Conservation (phyloP, 1,140 invertebrate genomes). For the Bombus huntii region DNA sequence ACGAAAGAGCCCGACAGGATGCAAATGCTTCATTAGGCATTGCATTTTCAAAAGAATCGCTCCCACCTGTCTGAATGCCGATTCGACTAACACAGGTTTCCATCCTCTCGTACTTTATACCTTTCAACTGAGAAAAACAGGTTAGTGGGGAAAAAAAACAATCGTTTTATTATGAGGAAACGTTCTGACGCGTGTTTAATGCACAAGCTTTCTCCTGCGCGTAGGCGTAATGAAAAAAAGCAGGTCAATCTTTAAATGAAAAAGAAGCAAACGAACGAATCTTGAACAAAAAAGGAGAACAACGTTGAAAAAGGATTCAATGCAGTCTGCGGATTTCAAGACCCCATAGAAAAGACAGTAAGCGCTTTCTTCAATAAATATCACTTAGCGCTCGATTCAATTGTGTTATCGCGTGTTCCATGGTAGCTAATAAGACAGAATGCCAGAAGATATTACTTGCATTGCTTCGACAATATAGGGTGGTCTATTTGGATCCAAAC, state of each 20-base stretch:
- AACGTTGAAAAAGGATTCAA: neutral
- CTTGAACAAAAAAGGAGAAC: neutral
- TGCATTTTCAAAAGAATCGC: slow-evolving; percentile 52
- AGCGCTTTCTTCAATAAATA: neutral
- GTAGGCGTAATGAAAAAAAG: neutral
- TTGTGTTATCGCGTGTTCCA: neutral
- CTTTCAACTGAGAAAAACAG: slow-evolving; percentile 37
- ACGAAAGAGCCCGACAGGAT: slow-evolving; percentile 5
- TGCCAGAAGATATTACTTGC: neutral
- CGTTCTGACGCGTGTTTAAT: neutral
- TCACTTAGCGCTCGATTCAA: neutral
- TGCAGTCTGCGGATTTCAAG: no score
- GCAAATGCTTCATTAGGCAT: slow-evolving; percentile 57
- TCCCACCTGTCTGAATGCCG: neutral
- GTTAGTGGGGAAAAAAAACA: neutral
- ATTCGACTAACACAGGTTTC: slow-evolving; percentile 33
- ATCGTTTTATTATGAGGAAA: slow-evolving; percentile 21
- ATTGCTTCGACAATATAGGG: neutral
- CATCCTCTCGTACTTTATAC: slow-evolving; percentile 24
- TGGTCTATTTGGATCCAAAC: neutral
- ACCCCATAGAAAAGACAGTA: no score
- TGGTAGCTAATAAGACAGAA: neutral
- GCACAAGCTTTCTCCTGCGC: neutral
- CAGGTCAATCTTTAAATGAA: neutral
- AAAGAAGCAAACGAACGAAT: neutral